Evolutionary conservation across 1,140 invertebrate species (phyloP), one percentile per base, ranked within the genome.

Genomic region (Drosophila navojoa): DNA sequence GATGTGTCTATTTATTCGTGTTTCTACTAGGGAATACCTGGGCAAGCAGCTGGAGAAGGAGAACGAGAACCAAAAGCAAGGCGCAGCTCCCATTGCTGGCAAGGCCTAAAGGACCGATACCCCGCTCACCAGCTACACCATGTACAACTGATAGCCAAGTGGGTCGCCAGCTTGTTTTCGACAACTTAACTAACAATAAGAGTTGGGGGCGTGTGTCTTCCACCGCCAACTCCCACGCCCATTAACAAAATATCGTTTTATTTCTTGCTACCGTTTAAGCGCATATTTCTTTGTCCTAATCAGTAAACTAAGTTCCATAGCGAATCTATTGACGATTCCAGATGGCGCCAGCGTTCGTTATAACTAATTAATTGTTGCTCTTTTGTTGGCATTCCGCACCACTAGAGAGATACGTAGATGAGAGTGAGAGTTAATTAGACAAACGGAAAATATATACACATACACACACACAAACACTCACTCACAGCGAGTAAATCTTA

Each of bases 31-130:
- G 97, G 98, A 99, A 92, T 99, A 99, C 92, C 94, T 99, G 59
- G 98, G 98, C 75, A 97, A 98, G 84, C 98, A 99, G 92, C 92
- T 99, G 82, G 97, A 98, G 91, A 97, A 98, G 90, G 97, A 98
- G 87, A 92, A 76, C 74, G 91, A 92, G 79, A 90, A 79, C 60
- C 84, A 89, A 52, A 90, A 89, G 57, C 78, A 85, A 68, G 90
- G 91, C 64, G 59, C 81, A 54, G 84, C 90, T n/a, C 78, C 90
- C 35, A 92, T 92, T 45, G 57, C 78, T 59, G 91, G 91, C 79
- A 92, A 92, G 76, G 91, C 91, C 59, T 92, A 92, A 86, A 25
- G 6, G 15, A 35, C 5, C 40, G n/a, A 63, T 13, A 40, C 44
- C 49, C 42, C 50, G 52, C 45, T 62, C 77, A 1, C 3, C 27